Evolutionary conservation across 2,888 invertebrate genomes (phyloP), one percentile per base, ranked within the genome.

Genomic region (Brachynemurus nebulosus): DNA sequence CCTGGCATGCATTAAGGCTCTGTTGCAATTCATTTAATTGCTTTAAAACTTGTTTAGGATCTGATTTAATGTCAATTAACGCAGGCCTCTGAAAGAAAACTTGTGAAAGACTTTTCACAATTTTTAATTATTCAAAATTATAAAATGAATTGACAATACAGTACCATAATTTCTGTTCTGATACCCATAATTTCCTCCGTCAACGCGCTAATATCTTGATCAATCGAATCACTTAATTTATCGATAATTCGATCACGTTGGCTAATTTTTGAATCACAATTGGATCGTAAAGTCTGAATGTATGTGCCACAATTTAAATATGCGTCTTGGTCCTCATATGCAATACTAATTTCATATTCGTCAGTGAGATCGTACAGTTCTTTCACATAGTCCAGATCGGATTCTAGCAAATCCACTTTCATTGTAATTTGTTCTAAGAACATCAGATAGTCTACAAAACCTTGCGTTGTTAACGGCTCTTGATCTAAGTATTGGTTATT

Each of bases 321-420:
- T 48, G 73, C 74, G 4, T 70, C 68, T 64, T 74, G 70, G 50
- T 86, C 86, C 42, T 86, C 84, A 0, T 77, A 73, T 1, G 81
- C 74, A 41, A 84, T 74, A 0, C 74, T 69, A 45, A 91, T 83
- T 19, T 71, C 65, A 59, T 78, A 90, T 57, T 86, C 80, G 46
- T 86, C 85, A 66, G 88, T 84, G 4, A 90, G 71, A 50, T 89
- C 82, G 57, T 89, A 85, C 46, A 89, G 64, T 55, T 91, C 86
- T 51, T 86, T 80, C 5, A 85, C 75, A 58, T 89, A 84, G 57
- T 86, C 85, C 4, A 88, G 66, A 21, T 78, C 72, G 37, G 72
- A 67, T 57, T 89, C 86, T 55, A 92, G 70, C 18, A 66, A 66
- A 18, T 78, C 78, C 42, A 89, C 74, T 56, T 78, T 71, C 2